Percentiles rank a stretch among this genome's conserved stretches.
These are phyloP conservation scores for Phacellophora camtschatica DNA, from an alignment of 30 jellyfish, hydroid and myxozoan species.

Conservation along the genomic window DNA sequence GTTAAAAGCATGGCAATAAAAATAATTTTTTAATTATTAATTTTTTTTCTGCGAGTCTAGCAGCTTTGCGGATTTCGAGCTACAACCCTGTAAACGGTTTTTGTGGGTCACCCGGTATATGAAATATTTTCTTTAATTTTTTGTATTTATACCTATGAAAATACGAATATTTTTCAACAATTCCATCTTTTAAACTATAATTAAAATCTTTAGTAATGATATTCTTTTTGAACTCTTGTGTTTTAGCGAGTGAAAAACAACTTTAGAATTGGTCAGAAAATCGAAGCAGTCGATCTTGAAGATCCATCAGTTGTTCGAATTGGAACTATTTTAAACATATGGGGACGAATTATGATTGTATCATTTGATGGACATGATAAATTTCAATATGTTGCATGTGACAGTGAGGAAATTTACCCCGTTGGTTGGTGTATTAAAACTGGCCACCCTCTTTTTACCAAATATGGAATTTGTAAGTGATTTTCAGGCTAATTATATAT, in stretches of 20 bases:
- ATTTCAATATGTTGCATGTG: slow-evolving; percentile 75
- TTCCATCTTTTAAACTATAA: no score
- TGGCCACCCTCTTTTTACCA: slow-evolving; percentile 78
- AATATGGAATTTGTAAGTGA: slow-evolving; percentile 77
- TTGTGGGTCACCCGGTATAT: no score
- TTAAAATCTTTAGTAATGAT: no score
- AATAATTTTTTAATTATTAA: no score
- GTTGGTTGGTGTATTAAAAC: slow-evolving; percentile 90
- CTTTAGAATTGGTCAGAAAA: slow-evolving; percentile 73
- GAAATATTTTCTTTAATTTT: no score
- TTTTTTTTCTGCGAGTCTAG: no score
- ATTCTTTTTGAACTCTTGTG: neutral
- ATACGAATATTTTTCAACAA: no score
- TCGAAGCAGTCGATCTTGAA: slow-evolving; percentile 89
- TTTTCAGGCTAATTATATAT: no score
- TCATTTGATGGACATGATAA: slow-evolving; percentile 80
- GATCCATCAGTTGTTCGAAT: slow-evolving; percentile 80
- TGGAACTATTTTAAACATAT: slow-evolving; percentile 63
- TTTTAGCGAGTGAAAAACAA: slow-evolving; percentile 62
- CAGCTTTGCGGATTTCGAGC: no score
- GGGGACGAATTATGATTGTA: slow-evolving; percentile 78
- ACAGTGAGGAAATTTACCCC: slow-evolving; percentile 75
- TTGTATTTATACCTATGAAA: no score
- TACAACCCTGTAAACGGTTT: no score
- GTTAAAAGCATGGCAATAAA: no score